Conservation (phyloP, 2,797 vertebrate genomes). For the Chaenodraco wilsoni region DNA sequence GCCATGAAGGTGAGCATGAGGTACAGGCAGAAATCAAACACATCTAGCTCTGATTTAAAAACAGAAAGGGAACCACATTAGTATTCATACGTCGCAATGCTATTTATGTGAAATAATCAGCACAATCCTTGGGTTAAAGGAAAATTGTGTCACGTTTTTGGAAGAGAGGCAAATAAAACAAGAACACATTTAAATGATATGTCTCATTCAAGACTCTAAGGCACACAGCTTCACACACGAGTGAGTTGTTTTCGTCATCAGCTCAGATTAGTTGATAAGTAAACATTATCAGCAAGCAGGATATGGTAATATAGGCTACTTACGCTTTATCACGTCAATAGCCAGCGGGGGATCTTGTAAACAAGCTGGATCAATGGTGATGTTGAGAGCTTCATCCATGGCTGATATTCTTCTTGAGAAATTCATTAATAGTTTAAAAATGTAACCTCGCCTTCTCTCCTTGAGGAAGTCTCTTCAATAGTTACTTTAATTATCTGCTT, state of each 20-base stretch:
- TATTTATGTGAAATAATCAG: not conserved
- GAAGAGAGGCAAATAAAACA: not conserved
- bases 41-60: constrained; percentile 82
- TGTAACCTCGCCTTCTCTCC: not conserved
- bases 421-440: not conserved
- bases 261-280: constrained; percentile 30
- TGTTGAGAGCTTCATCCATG: constrained; percentile 70
- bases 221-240: not conserved
- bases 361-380: constrained; percentile 80
- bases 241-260: not conserved
- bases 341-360: constrained; percentile 81
- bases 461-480: not conserved
- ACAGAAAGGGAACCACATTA: not conserved
- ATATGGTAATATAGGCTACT: constrained; percentile 64
- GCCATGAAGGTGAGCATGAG: constrained; percentile 87
- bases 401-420: constrained; percentile 13
- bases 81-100: not conserved
- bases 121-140: not conserved
- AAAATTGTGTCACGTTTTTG: not conserved
- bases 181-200: not conserved
- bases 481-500: not conserved
- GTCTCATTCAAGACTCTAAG: not conserved
- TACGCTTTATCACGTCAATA: constrained; percentile 82
- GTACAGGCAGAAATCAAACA: constrained; percentile 83
- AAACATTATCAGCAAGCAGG: constrained; percentile 36